These are phyloP conservation scores for Leptodactylus fuscus DNA, from an alignment of 2,113 vertebrate genomes.

Conservation along the genomic window DNA sequence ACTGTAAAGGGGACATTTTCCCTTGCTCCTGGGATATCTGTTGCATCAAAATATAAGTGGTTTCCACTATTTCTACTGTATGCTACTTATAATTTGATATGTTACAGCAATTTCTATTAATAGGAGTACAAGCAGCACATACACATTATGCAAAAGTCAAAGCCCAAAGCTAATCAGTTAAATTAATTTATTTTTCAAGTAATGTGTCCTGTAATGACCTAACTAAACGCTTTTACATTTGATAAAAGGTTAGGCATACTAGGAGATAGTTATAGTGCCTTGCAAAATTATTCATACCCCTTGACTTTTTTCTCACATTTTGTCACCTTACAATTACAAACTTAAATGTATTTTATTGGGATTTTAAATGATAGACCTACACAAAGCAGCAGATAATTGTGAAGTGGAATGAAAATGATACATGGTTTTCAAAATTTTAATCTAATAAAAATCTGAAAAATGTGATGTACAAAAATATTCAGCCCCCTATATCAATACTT, in stretches of 20 bases:
- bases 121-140: constrained; percentile 33
- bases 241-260: not conserved
- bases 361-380: no score
- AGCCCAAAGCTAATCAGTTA: constrained; percentile 48
- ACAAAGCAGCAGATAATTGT: no score
- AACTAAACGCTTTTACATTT: not conserved
- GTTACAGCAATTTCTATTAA: constrained; percentile 32
- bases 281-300: no score
- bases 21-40: not conserved
- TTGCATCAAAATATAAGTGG: constrained; percentile 24
- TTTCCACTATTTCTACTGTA: constrained; percentile 15
- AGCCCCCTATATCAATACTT: no score
- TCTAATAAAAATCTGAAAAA: no score
- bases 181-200: constrained; percentile 25
- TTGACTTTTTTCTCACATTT: no score
- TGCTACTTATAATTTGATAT: not conserved
- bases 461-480: no score
- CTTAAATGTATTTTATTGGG: no score
- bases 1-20: constrained; percentile 12
- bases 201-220: constrained; percentile 16
- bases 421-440: no score
- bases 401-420: no score
- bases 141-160: constrained; percentile 2
- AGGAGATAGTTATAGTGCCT: not conserved
- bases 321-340: no score